A percentile compares a stretch with the other conserved stretches of the same genome.
These are phyloP conservation scores for Caenorhabditis elegans DNA, from an alignment of 1,140 invertebrate species.

Conservation along the genomic window DNA sequence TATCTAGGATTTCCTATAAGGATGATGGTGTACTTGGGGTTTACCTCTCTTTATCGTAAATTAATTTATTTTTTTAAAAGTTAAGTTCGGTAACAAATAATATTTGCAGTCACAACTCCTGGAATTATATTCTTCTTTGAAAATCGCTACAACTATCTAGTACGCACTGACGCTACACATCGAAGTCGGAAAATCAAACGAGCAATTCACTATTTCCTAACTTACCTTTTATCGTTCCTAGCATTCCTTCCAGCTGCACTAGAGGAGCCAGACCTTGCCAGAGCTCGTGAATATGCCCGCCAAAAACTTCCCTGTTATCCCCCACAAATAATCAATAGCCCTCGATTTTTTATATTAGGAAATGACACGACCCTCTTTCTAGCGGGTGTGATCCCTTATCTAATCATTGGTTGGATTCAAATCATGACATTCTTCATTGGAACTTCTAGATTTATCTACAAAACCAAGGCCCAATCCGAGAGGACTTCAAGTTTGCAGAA, in stretches of 20 bases:
- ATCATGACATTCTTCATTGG: background rate
- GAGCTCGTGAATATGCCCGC: background rate
- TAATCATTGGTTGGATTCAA: background rate
- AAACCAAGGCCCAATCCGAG: background rate
- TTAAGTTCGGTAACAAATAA: background rate
- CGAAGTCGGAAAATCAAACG: background rate
- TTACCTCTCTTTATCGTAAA: too few species aligned
- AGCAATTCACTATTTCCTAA: background rate
- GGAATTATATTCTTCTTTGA: background rate
- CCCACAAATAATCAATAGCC: too few species aligned
- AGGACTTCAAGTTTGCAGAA: background rate
- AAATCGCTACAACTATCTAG: background rate
- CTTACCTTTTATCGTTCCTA: background rate
- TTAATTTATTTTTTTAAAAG: too few species aligned
- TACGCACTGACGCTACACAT: background rate
- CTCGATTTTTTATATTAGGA: too few species aligned
- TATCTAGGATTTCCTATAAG: too few species aligned
- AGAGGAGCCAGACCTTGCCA: background rate
- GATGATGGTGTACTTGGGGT: too few species aligned
- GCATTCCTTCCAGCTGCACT: background rate
- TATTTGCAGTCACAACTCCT: background rate
- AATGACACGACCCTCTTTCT: too few species aligned
- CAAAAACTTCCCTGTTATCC: background rate
- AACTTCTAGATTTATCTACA: background rate
- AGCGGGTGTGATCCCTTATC: background rate